Percentiles rank a stretch among this genome's conserved stretches.
These are phyloP conservation scores for Coreius guichenoti DNA, from an alignment of 2,797 vertebrate species.

Conservation along the genomic window DNA sequence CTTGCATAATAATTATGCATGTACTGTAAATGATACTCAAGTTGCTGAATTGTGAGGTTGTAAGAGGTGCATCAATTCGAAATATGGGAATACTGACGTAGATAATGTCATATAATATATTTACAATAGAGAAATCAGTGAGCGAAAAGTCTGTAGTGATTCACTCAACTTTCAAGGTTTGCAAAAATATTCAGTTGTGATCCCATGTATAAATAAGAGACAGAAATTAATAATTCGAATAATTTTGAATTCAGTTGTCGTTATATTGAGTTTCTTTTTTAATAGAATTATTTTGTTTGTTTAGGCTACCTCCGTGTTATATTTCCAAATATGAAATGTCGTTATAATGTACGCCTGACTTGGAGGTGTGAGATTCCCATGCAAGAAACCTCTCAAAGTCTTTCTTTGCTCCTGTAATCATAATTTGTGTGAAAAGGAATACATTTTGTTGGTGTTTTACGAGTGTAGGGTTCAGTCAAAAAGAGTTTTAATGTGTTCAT, in stretches of 20 bases:
- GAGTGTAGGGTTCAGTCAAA: neutral
- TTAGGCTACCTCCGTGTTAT: neutral
- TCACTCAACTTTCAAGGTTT: neutral
- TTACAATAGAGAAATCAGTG: neutral
- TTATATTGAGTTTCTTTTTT: neutral
- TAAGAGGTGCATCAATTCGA: neutral
- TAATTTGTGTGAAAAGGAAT: neutral
- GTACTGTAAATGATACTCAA: neutral
- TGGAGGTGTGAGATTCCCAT: too few relatives aligned
- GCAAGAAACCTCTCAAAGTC: neutral
- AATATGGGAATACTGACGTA: neutral
- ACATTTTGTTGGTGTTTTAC: neutral
- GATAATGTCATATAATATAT: neutral
- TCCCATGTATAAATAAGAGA: neutral
- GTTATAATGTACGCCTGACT: too few relatives aligned
- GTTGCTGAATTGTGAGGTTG: neutral
- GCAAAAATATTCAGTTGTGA: neutral
- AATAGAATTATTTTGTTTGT: neutral
- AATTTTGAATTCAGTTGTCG: neutral
- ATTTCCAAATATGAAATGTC: too few relatives aligned
- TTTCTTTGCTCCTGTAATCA: neutral
- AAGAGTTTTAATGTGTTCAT: neutral
- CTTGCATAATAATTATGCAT: too few relatives aligned
- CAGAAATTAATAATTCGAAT: neutral
- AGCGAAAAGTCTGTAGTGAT: neutral